Evolutionary conservation across 2,797 vertebrate species (phyloP), one percentile per base, ranked within the genome.

Genomic region (Amblyopsis hoosieri): DNA sequence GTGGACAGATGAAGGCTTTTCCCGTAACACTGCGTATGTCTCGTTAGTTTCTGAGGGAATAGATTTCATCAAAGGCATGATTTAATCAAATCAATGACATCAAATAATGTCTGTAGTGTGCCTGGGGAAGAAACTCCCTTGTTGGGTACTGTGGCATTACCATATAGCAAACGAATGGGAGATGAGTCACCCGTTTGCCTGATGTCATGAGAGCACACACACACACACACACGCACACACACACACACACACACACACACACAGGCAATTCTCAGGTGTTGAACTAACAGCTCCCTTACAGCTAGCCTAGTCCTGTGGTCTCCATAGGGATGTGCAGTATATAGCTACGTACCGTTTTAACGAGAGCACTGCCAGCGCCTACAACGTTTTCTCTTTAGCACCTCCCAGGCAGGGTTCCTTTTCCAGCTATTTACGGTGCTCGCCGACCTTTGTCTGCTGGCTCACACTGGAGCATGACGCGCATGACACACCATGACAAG

Each of bases 121-220:
- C 73, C 12, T 46, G 60, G 42, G 52, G 47, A 45, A 54, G 56
- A 72, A 23, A 6, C 0, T 1, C 17, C 66, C 10, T 61, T 49
- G 63, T 42, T 0, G 60, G 72, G 66, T 52, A 67, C 60, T 71
- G 54, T 67, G 62, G 55, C 66, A 46, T 58, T 1, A 49, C 29
- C 47, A 23, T 74, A 71, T 70, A 74, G 69, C 64, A 73, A 76
- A 70, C 77, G 67, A 80, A 74, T 62, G 45, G 37, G 14, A 64
- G 69, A 78, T 72, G 71, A 79, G 60, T 69, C 29, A 69, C 62
- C 45, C 55, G 54, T 54, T 54, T 54, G 64, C 46, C 66, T 17
- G 56, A 64, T 54, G 64, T 42, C 12, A 14, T 48, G 37, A 48
- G 17, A 23, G n/a, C 37, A 54, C 50, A 1, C 52, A 42, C 49